Base-by-base conservation (phyloP, 2,888 invertebrate species). In the Eilema caniola region DNA sequence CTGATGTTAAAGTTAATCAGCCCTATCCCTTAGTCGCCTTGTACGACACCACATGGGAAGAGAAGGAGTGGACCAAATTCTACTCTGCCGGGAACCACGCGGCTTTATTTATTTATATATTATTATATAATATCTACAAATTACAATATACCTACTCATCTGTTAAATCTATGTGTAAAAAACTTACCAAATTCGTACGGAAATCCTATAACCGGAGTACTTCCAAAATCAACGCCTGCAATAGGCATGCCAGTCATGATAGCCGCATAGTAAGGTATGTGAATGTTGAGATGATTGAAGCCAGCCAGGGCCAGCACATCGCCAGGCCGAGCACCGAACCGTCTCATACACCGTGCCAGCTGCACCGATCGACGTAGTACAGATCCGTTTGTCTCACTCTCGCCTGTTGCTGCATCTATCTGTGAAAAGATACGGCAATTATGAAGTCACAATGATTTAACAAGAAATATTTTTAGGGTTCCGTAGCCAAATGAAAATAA, bases 331-430 rank as follows among this genome's bases (percentile, higher is more conserved):
- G 88, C 72, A 0, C 92, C 92, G 0, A 86, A 76, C 2, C 76
- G 82, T 8, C 89, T 83, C 12, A 94, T 72, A 25, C 89, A 84
- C 73, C 77, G 83, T 0, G 93, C 91, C 12, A 94, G 69, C 1
- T 81, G 83, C 12, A 90, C 81, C 0, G 90, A 88, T 0, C 93
- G 87, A 0, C 79, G 73, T 0, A 92, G 73, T 0, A 91, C 89
- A 0, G 90, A 90, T 0, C 75, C 82, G 66, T 88, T 88, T 0
- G 90, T 91, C 78, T 92, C 93, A 62, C 87, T 74, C 68, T 89
- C 80, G 0, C 89, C 93, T 25, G 93, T 93, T 0, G 87, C 88
- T 57, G 91, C 93, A 66, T 94, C 93, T 72, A 94, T 90, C 94
- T 94, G 81, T 20, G 71, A 12, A 67, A 67, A 25, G 31, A 62